Evolutionary conservation across 2,888 invertebrate species (phyloP), one percentile per base, ranked within the genome.

Genomic region (Crossocerus cetratus): DNA sequence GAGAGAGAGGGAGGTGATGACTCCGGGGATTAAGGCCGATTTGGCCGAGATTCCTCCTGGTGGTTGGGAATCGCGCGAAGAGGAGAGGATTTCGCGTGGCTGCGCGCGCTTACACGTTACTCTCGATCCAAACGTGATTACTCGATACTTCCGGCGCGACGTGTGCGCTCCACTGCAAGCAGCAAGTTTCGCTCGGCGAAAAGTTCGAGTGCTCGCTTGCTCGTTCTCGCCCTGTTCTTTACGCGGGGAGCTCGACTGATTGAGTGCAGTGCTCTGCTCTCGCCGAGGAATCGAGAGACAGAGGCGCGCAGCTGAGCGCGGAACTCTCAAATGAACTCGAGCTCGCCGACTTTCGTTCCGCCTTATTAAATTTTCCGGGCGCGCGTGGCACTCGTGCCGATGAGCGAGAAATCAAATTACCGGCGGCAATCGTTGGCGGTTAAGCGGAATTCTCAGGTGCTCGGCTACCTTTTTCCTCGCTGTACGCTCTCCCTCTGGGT

Each of bases 201-300:
- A 32, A 32, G 32, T 32, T 32, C 8, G 32, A 32, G 32, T 5
- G 8, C 8, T 32, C 32, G 8, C 1, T 32, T 32, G 32, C 42
- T 68, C n/a, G n/a, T n/a, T n/a, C n/a, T 80, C 71, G 60, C 69
- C 75, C 61, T 64, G 65, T 58, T 62, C 69, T 69, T 78, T 63
- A 56, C 67, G 72, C 72, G 61, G 23, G 55, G 20, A 43, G 55
- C 64, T 70, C 58, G 67, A 49, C 65, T 69, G 65, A 72, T 61
- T 56, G 67, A 78, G 74, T 58, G 53, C 44, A 42, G 53, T 68
- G 23, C 60, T 54, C 44, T 49, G 18, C 22, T n/a, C 4, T 42
- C 45, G 22, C 1, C 32, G 32, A 32, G 32, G 11, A 32, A 32
- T 32, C 8, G 32, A 32, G 32, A 32, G 32, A 32, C 32, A 32